These are phyloP conservation scores for Megaceryle torquata DNA, from an alignment of 2,113 vertebrate genomes.

Conservation along the genomic window DNA sequence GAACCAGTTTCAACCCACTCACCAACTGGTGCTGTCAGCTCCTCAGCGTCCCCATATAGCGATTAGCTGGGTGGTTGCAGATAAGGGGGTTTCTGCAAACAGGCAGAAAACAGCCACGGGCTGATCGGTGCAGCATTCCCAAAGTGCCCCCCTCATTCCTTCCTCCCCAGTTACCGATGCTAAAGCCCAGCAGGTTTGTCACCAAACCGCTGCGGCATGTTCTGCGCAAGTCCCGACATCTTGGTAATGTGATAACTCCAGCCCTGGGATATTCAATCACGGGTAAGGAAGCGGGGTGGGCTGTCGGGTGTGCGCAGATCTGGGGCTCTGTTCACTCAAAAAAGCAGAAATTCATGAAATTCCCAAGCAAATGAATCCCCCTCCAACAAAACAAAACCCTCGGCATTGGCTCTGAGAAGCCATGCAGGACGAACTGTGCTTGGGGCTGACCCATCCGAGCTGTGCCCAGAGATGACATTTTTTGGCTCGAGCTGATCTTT, in stretches of 20 bases:
- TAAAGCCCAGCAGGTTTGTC: not conserved
- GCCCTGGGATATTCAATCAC: not conserved
- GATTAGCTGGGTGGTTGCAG: fast-evolving
- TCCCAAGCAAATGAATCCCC: not conserved
- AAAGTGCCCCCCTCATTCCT: fast-evolving
- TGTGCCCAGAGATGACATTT: not conserved
- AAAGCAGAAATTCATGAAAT: not conserved
- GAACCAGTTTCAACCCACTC: fast-evolving
- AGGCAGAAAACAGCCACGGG: not conserved
- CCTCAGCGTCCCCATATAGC: fast-evolving
- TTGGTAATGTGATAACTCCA: not conserved
- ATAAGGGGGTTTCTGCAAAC: not conserved
- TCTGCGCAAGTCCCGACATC: not conserved
- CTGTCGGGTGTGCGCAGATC: fast-evolving
- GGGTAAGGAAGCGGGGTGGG: not conserved
- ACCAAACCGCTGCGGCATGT: fast-evolving
- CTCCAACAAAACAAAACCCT: not conserved
- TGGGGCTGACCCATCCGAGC: not conserved
- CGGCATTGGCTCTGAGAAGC: fast-evolving
- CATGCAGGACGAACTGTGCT: not conserved
- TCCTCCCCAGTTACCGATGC: not conserved
- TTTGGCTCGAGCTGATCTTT: not conserved
- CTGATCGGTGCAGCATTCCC: fast-evolving
- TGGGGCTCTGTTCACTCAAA: not conserved
- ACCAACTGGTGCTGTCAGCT: fast-evolving